Percentiles rank a stretch among this genome's conserved stretches.
phyloP scores from a whole-genome alignment of 2,113 vertebrate species.

The Anseranas semipalmata region DNA sequence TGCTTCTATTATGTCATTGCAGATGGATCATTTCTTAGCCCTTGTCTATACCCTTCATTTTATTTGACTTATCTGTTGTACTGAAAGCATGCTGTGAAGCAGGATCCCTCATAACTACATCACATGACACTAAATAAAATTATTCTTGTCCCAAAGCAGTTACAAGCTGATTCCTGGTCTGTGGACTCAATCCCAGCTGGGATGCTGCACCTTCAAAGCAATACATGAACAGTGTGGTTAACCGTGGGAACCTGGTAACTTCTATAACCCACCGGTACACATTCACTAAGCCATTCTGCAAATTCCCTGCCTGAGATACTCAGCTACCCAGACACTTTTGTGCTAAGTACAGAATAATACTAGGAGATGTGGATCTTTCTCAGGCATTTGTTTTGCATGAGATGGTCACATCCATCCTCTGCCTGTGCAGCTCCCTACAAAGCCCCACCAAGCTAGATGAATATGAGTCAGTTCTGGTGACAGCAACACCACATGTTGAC shows the following conservation, averaged over 20 bases:
- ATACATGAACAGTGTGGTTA: not conserved
- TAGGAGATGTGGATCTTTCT: not conserved
- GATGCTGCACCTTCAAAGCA: not conserved
- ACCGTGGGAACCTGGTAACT: not conserved
- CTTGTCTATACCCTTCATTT: not conserved
- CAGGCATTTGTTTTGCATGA: not conserved
- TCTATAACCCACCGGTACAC: not conserved
- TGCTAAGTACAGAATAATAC: not conserved
- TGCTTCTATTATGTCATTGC: not conserved
- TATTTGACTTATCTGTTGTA: not conserved
- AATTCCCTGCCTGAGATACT: not conserved
- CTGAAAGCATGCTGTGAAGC: not conserved
- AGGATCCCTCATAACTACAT: not conserved
- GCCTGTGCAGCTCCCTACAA: not conserved
- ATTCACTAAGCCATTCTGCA: not conserved
- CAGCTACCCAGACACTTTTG: not conserved
- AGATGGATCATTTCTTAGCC: not conserved
- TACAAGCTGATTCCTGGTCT: not conserved
- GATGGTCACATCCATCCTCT: not conserved
- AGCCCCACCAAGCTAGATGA: not conserved
- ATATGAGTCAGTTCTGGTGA: fast-evolving
- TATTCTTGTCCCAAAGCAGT: not conserved
- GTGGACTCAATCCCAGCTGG: not conserved
- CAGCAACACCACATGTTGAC: not conserved
- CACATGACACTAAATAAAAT: not conserved